phyloP scores from a whole-genome alignment of 2,797 vertebrate genomes.

The Momotus momota region DNA sequence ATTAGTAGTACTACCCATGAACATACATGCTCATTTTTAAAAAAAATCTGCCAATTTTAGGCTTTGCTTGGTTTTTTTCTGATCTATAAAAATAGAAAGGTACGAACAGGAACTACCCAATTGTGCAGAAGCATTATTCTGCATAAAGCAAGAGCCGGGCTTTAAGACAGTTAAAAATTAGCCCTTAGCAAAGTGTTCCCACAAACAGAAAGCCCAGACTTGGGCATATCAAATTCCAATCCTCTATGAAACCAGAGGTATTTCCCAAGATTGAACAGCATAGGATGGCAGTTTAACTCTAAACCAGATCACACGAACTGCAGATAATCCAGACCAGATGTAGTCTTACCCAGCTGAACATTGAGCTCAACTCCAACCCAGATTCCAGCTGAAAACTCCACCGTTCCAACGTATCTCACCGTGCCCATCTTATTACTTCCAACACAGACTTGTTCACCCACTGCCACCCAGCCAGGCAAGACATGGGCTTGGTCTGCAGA shows the following conservation, averaged over 20 bases:
- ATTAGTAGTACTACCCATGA: neutral
- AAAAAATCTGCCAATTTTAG: neutral
- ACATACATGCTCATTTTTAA: rapidly evolving
- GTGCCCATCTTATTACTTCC: constrained; percentile 83
- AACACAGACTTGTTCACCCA: constrained; percentile 86
- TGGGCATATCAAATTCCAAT: neutral
- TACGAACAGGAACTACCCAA: neutral
- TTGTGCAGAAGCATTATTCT: neutral
- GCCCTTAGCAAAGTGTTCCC: neutral
- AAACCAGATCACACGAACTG: neutral
- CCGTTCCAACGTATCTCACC: constrained; percentile 85
- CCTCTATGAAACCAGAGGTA: neutral
- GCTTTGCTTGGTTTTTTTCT: neutral
- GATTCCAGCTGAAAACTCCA: constrained; percentile 88
- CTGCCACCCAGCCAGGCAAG: constrained; percentile 83
- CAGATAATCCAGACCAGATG: neutral
- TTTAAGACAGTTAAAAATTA: neutral
- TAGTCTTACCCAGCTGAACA: constrained; percentile 84
- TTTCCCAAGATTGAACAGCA: neutral
- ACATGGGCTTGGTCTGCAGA: constrained; percentile 69
- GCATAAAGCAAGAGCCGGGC: neutral
- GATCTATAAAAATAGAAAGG: neutral
- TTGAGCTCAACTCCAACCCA: constrained; percentile 88
- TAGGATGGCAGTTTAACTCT: neutral
- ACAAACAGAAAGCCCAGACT: neutral